Evolutionary conservation across 2,797 vertebrate genomes (phyloP).

Genomic region (Vireo griseus): DNA sequence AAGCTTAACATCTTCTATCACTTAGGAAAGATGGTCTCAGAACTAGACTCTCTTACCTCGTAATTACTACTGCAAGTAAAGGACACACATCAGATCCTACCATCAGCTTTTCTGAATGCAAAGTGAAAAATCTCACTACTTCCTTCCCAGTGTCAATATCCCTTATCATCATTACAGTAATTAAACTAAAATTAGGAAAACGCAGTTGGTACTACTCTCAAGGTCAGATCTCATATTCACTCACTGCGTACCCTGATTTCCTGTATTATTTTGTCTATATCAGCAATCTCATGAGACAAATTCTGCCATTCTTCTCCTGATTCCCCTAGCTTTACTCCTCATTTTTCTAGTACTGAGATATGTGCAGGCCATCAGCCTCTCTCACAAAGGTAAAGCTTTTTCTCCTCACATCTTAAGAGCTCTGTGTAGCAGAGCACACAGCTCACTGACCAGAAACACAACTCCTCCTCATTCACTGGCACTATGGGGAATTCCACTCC

Average conservation of each 20-base stretch:
- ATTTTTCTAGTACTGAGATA: background rate
- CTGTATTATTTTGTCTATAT: background rate
- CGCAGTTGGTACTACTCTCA: background rate
- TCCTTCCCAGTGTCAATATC: background rate
- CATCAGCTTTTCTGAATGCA: background rate
- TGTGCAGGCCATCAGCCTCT: background rate
- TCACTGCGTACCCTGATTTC: rapidly evolving
- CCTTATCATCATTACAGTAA: background rate
- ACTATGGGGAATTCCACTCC: background rate
- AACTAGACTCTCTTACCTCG: background rate
- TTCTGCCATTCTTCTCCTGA: background rate
- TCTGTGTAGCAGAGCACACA: background rate
- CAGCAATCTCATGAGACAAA: background rate
- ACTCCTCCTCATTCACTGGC: background rate
- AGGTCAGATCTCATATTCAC: background rate
- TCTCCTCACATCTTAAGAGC: rapidly evolving
- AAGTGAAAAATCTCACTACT: background rate
- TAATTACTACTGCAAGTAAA: background rate
- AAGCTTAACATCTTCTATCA: background rate
- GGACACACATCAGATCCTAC: background rate
- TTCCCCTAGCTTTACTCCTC: background rate
- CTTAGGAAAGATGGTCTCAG: background rate
- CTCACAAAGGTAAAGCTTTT: background rate
- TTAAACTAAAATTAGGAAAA: background rate
- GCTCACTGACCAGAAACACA: background rate